Conservation (phyloP, 2,888 invertebrate species). For the Branchellion lobata region DNA sequence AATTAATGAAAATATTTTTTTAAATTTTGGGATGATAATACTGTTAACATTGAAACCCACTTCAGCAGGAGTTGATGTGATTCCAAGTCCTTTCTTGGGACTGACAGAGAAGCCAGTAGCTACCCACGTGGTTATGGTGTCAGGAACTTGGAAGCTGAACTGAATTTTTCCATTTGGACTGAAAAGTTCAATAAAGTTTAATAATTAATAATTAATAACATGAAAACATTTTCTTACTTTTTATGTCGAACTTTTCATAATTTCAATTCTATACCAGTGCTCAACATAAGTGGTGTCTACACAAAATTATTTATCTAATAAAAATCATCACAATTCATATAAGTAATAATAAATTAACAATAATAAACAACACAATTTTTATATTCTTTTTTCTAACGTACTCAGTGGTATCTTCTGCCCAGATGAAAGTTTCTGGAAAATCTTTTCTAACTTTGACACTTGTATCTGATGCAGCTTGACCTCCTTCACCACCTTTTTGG, state of each 20-base stretch:
- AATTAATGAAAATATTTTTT: background rate
- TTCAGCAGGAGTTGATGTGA: slow-evolving; percentile 65
- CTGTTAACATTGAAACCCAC: background rate
- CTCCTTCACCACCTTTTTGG: background rate
- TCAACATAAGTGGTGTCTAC: background rate
- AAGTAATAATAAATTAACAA: too few species aligned
- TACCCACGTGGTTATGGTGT: slow-evolving; percentile 80
- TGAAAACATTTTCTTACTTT: background rate
- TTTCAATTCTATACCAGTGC: background rate
- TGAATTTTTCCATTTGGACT: background rate
- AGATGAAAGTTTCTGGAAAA: slow-evolving; percentile 41
- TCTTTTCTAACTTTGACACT: background rate
- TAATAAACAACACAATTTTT: too few species aligned
- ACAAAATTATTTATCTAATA: too few species aligned
- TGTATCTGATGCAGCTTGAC: background rate
- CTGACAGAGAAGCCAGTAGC: slow-evolving; percentile 80
- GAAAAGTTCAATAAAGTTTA: slow-evolving; percentile 56
- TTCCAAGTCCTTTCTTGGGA: slow-evolving; percentile 74
- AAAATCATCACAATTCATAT: background rate
- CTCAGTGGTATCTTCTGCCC: slow-evolving; percentile 7
- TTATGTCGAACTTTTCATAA: background rate
- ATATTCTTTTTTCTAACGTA: background rate
- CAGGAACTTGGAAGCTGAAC: slow-evolving; percentile 55
- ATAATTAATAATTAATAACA: background rate
- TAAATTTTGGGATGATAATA: background rate